Conservation (phyloP, 2,888 invertebrate species). For the Amphipoea lucens region DNA sequence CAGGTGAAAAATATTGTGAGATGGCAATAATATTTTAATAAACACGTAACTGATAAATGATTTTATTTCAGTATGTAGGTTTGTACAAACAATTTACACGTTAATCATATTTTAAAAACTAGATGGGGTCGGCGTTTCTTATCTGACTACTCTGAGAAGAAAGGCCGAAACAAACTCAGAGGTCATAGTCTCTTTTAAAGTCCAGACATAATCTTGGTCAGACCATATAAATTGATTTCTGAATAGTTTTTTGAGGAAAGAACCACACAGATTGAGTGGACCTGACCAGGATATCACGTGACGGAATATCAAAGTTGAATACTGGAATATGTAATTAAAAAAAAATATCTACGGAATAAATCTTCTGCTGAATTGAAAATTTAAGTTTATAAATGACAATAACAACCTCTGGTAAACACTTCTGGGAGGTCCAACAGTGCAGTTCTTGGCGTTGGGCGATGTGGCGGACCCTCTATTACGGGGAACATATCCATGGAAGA, state of each 20-base stretch:
- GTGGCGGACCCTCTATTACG: background rate
- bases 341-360: too few species aligned
- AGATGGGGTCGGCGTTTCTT: too few species aligned
- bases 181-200: background rate
- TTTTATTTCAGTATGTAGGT: too few species aligned
- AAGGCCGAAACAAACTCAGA: background rate
- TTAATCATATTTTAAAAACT: too few species aligned
- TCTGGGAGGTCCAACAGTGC: background rate
- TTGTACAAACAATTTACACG: background rate
- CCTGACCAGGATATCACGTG: too few species aligned
- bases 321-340: background rate
- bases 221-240: background rate
- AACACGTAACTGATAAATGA: too few species aligned
- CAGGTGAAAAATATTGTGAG: background rate
- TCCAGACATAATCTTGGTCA: background rate
- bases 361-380: background rate
- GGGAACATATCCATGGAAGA: background rate
- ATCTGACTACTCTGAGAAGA: too few species aligned
- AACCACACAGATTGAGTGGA: background rate
- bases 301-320: background rate
- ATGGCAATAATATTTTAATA: background rate
- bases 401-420: slow-evolving; percentile 26
- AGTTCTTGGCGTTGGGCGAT: background rate
- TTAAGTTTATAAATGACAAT: slow-evolving; percentile 19
- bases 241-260: background rate